Conservation (phyloP, 2,113 vertebrate species). For the Perccottus glenii region DNA sequence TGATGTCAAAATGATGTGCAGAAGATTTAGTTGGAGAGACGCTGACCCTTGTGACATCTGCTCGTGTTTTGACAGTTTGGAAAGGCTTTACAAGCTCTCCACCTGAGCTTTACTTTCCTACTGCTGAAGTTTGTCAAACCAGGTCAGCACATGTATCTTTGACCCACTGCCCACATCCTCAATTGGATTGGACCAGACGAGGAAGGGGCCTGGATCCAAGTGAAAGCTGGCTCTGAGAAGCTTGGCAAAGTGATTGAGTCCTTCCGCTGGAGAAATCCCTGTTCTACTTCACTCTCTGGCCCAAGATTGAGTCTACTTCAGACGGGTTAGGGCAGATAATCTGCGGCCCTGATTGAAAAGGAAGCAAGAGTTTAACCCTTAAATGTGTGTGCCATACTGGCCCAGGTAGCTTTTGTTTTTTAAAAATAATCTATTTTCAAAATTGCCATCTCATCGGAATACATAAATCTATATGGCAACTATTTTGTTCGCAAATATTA, state of each 20-base stretch:
- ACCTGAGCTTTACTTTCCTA: conserved; percentile 30
- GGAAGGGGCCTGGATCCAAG: conserved; percentile 28
- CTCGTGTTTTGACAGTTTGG: conserved; percentile 46
- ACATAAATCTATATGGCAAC: not conserved
- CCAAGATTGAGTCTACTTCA: conserved; percentile 71
- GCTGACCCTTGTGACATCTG: conserved; percentile 41
- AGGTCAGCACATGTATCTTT: conserved; percentile 40
- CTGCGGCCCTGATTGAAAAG: conserved; percentile 73
- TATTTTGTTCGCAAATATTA: not conserved
- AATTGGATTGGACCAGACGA: conserved; percentile 50
- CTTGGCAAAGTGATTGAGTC: conserved; percentile 73
- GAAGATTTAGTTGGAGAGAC: conserved; percentile 25
- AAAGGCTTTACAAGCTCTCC: conserved; percentile 35
- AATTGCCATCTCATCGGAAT: not conserved
- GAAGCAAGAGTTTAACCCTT: conserved; percentile 72
- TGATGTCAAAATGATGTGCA: conserved; percentile 28
- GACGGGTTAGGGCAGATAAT: conserved; percentile 71
- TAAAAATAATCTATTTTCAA: not conserved
- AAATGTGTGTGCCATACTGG: conserved; percentile 19
- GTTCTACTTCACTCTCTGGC: conserved; percentile 66
- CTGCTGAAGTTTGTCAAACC: conserved; percentile 14
- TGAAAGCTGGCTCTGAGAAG: conserved; percentile 55
- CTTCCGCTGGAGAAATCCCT: conserved; percentile 67
- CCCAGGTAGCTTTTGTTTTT: not conserved
- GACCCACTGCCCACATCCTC: conserved; percentile 51